A percentile compares a stretch with the other conserved stretches of the same genome.
These are phyloP conservation scores for Steinernema khuongi DNA, from an alignment of 1,140 invertebrate species.

Conservation along the genomic window DNA sequence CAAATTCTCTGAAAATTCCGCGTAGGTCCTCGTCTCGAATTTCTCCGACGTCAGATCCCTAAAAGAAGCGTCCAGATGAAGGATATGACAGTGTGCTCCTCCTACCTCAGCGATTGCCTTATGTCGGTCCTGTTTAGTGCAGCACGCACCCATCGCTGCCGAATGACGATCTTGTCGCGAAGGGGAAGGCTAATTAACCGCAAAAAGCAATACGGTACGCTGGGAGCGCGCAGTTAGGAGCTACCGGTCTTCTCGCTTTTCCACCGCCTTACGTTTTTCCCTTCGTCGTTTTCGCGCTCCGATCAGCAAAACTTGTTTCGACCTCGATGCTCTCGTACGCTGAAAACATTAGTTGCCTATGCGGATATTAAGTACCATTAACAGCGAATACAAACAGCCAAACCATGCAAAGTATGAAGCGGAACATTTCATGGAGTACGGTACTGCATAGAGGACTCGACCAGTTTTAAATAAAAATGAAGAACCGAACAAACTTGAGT, in stretches of 20 bases:
- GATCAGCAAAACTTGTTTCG: slow-evolving; percentile 11
- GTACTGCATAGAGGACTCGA: background rate
- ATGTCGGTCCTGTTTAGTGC: too few species aligned
- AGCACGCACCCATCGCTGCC: too few species aligned
- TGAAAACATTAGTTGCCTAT: background rate
- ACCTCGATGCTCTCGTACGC: slow-evolving; percentile 1
- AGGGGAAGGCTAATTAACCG: background rate
- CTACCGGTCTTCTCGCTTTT: background rate
- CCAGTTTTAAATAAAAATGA: background rate
- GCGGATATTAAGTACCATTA: background rate
- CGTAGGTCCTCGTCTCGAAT: slow-evolving; percentile 55
- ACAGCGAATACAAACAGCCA: background rate
- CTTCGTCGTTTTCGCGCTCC: slow-evolving; percentile 10
- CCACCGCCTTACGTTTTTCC: background rate
- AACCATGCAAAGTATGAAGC: too few species aligned
- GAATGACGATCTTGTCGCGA: too few species aligned
- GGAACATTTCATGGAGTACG: background rate
- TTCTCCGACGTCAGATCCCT: slow-evolving; percentile 48
- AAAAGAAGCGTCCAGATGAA: slow-evolving; percentile 12
- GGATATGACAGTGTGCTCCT: background rate
- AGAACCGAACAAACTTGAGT: background rate
- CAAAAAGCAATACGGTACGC: background rate
- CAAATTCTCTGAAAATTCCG: slow-evolving; percentile 56
- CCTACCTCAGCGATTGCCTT: too few species aligned
- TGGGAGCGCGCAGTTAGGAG: background rate